Conservation (phyloP, 2,888 invertebrate genomes). For the Cyrtodaria siliqua region DNA sequence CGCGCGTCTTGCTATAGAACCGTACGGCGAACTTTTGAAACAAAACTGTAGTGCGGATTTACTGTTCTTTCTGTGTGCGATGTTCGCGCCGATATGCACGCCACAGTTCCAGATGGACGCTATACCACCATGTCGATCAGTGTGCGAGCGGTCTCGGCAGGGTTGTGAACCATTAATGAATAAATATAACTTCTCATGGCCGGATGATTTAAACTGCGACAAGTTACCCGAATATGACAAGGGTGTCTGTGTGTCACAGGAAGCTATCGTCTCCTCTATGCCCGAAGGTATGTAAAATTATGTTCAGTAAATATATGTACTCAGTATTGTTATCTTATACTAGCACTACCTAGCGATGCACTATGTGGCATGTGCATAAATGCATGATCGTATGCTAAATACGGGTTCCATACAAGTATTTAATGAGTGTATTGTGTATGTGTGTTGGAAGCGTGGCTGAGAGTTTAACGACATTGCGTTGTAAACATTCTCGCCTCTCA, state of each 20-base stretch:
- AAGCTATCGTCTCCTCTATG: constrained; percentile 77
- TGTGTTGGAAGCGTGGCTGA: too few relatives aligned
- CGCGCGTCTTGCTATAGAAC: constrained; percentile 78
- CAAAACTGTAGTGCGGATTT: constrained; percentile 80
- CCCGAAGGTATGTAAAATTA: constrained; percentile 70
- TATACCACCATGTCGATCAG: constrained; percentile 81
- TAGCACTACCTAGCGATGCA: too few relatives aligned
- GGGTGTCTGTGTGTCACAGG: constrained; percentile 81
- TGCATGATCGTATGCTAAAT: too few relatives aligned
- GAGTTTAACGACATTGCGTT: too few relatives aligned
- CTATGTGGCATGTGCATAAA: too few relatives aligned
- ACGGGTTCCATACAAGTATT: too few relatives aligned
- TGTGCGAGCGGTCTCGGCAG: constrained; percentile 77
- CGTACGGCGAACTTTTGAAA: constrained; percentile 77
- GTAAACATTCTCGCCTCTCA: too few relatives aligned
- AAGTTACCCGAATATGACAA: constrained; percentile 79
- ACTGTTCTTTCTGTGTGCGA: constrained; percentile 81
- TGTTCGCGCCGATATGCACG: constrained; percentile 83
- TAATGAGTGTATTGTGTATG: too few relatives aligned
- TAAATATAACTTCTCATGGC: constrained; percentile 81
- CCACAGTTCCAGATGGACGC: constrained; percentile 78
- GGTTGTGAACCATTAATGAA: constrained; percentile 82
- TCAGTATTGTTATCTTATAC: too few relatives aligned
- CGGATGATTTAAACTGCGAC: constrained; percentile 78
- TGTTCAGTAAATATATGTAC: too few relatives aligned